phyloP scores from a whole-genome alignment of 2,797 vertebrate genomes.

The Anisognathus igniventris region DNA sequence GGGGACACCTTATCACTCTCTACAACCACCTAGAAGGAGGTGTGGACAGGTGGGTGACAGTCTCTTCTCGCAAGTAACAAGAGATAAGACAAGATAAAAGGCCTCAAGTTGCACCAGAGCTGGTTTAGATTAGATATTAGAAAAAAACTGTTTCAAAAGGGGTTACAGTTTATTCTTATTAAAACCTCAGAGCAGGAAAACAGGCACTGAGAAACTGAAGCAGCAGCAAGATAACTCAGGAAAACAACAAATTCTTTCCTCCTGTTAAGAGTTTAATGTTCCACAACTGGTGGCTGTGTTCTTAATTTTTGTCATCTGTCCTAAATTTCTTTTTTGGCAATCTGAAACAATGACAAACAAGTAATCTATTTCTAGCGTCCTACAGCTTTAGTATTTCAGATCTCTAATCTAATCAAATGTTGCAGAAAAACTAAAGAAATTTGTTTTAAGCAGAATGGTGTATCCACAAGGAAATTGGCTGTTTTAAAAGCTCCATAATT shows the following conservation, averaged over 20 bases:
- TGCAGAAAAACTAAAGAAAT: neutral
- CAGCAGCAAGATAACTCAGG: neutral
- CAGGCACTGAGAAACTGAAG: neutral
- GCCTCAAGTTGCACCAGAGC: neutral
- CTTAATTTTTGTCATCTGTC: conserved; percentile 27
- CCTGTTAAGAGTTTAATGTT: neutral
- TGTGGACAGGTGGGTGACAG: neutral
- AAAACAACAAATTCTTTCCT: neutral
- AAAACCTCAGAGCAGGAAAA: neutral
- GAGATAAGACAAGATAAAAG: neutral
- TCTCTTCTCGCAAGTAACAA: neutral
- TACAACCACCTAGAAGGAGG: neutral
- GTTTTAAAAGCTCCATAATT: neutral
- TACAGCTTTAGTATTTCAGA: conserved; percentile 1
- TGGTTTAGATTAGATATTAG: neutral
- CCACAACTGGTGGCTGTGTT: neutral
- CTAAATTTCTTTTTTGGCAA: conserved; percentile 18
- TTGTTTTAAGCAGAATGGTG: neutral
- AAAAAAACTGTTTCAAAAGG: neutral
- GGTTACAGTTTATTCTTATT: neutral
- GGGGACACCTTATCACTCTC: neutral
- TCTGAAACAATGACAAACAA: neutral
- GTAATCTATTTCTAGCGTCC: conserved; percentile 8
- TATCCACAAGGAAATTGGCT: neutral
- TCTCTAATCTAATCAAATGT: neutral